Evolutionary conservation across 2,888 invertebrate genomes (phyloP), one percentile per base, ranked within the genome.

Genomic region (Flexamia atlantica): DNA sequence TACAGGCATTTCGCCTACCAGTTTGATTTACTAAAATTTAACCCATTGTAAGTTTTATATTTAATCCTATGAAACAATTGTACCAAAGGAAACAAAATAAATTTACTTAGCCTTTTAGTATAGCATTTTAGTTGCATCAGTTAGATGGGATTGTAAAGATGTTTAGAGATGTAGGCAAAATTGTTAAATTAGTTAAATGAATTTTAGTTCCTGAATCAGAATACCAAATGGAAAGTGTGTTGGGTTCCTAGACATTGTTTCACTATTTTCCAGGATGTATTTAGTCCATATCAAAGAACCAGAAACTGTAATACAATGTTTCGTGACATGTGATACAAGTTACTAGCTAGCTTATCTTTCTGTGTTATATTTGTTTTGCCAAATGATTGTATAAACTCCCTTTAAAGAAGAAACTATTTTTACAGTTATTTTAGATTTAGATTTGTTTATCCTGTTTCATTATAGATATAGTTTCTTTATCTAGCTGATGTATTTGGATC

Each of bases 261-360:
- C 76, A 46, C 76, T 76, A 79, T 79, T 79, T 79, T 79, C 79
- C 79, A 79, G 79, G 79, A 79, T 36, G 36, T 36, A 79, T 79
- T 76, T 79, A 79, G 53, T 79, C 79, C 79, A 79, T 79, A 79
- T 79, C 79, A 79, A 79, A 57, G 76, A 76, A 46, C 76, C 76
- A 76, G 76, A 76, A 76, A 76, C 76, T 76, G 17, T 76, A 36
- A 10, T 46, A 50, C 20, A 10, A 53, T 57, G 79, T 83, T 83
- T 83, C 74, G 57, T 53, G 57, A 83, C 36, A 83, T 83, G 82
- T 83, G 82, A 83, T 83, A 83, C 82, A 74, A 70, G 74, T 83
- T 32, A 83, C 82, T 83, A 83, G 82, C 82, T 83, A 83, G 82
- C 82, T 83, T 83, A 74, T 83, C 72, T 83, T 82, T 83, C 82